These are phyloP conservation scores for Gasterosteus nipponicus DNA, from an alignment of 2,113 vertebrate genomes.

Conservation along the genomic window DNA sequence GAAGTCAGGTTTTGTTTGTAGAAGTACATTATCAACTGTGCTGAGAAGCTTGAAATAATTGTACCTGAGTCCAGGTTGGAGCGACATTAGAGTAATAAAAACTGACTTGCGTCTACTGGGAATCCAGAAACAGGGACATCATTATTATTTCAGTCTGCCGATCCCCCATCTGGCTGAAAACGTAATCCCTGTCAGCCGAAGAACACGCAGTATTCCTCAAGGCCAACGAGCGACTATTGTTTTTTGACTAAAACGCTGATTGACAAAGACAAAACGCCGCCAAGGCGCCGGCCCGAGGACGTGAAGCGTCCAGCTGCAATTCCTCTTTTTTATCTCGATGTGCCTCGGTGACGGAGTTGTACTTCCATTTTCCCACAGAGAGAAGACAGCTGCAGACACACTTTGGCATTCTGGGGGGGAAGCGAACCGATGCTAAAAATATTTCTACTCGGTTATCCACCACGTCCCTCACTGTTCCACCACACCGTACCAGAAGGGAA, in stretches of 20 bases:
- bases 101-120: background rate
- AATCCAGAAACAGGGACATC: constrained; percentile 1
- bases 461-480: background rate
- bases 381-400: background rate
- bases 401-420: constrained; percentile 14
- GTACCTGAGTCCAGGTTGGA: background rate
- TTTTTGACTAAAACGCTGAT: background rate
- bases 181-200: background rate
- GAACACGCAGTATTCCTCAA: background rate
- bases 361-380: constrained; percentile 4
- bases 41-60: background rate
- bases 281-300: background rate
- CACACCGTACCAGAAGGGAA: background rate
- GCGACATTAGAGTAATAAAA: background rate
- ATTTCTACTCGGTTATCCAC: constrained; percentile 1
- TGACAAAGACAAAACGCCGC: too few species aligned
- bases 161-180: background rate
- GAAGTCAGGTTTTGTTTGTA: background rate
- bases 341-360: background rate
- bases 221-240: background rate
- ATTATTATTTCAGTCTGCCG: constrained; percentile 15
- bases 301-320: constrained; percentile 10
- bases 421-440: constrained; percentile 15
- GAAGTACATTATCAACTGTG: background rate
- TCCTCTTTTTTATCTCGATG: background rate